Evolutionary conservation across 37 sponge, comb jelly and placozoan genomes (phyloP), one percentile per base, ranked within the genome.

Genomic region (Tethya wilhelma): DNA sequence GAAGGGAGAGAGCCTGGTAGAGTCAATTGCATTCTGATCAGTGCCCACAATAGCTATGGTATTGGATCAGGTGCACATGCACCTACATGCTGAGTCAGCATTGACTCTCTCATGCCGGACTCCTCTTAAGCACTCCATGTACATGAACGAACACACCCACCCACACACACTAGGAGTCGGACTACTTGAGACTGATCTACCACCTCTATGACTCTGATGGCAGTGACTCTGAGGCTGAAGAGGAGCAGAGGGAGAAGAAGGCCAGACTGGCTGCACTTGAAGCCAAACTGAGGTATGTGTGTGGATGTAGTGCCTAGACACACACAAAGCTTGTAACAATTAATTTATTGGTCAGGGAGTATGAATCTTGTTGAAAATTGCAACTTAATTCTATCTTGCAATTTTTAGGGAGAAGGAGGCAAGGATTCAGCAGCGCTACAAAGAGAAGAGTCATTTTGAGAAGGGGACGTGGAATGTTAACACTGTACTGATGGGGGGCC

Each of bases 141-240:
- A n/a, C n/a, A n/a, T n/a, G n/a, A n/a, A n/a, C n/a, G n/a, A n/a
- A n/a, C n/a, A n/a, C n/a, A n/a, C n/a, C n/a, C n/a, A n/a, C n/a
- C n/a, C n/a, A n/a, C n/a, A n/a, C n/a, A 36, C 6, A 6, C 58
- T 64, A 91, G 91, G 90, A 89, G 75, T 75, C 93, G 75, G 98
- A 97, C 67, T 97, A 83, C 40, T 89, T 97, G 2, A 80, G 75
- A 9, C 72, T 86, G 25, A 39, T 94, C 12, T 90, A 94, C 66
- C 98, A 97, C 74, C 46, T 97, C 39, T 97, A 94, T 60, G 87
- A 97, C 75, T 97, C 98, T 26, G 90, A 92, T 37, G 89, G 89
- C 2, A 84, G 84, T 57, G 87, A 87, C 49, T 84, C 87, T 26
- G 92, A 88, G 59, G 90, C 82, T 38, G 98, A 97, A 67, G 73